These are phyloP conservation scores for Apodemia zela DNA, from an alignment of 2,888 invertebrate genomes.

Conservation along the genomic window DNA sequence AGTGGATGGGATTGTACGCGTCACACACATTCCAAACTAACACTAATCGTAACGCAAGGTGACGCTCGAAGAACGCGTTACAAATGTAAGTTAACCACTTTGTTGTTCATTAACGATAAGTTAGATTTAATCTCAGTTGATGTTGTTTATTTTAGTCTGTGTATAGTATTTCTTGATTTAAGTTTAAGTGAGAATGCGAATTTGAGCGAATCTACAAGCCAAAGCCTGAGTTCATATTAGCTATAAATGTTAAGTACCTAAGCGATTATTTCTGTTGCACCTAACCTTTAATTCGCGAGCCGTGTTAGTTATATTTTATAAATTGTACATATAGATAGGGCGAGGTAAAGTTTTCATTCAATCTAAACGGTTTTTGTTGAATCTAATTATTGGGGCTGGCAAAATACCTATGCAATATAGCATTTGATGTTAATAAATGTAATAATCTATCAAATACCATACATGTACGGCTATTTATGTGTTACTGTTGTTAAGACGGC, in stretches of 20 bases:
- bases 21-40: slow-evolving; percentile 77
- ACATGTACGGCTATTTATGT: slow-evolving; percentile 60
- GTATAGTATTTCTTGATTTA: slow-evolving; percentile 72
- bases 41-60: slow-evolving; percentile 49
- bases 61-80: slow-evolving; percentile 50
- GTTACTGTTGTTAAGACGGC: slow-evolving; percentile 43
- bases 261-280: slow-evolving; percentile 69
- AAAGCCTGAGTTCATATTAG: slow-evolving; percentile 68
- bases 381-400: slow-evolving; percentile 49
- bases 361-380: slow-evolving; percentile 64
- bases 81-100: slow-evolving; percentile 75
- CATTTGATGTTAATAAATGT: slow-evolving; percentile 50
- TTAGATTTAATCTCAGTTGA: slow-evolving; percentile 76
- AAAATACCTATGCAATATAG: slow-evolving; percentile 53
- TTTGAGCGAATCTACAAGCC: slow-evolving; percentile 75
- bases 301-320: slow-evolving; percentile 68
- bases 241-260: slow-evolving; percentile 67
- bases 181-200: slow-evolving; percentile 71
- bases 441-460: slow-evolving; percentile 56
- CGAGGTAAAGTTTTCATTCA: slow-evolving; percentile 64
- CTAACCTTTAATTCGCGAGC: slow-evolving; percentile 69
- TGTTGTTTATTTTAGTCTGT: slow-evolving; percentile 74
- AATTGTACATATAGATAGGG: slow-evolving; percentile 75
- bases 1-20: slow-evolving; percentile 47
- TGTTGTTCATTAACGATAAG: slow-evolving; percentile 79